phyloP scores from a whole-genome alignment of 2,888 invertebrate genomes.

The Adela reaumurella region DNA sequence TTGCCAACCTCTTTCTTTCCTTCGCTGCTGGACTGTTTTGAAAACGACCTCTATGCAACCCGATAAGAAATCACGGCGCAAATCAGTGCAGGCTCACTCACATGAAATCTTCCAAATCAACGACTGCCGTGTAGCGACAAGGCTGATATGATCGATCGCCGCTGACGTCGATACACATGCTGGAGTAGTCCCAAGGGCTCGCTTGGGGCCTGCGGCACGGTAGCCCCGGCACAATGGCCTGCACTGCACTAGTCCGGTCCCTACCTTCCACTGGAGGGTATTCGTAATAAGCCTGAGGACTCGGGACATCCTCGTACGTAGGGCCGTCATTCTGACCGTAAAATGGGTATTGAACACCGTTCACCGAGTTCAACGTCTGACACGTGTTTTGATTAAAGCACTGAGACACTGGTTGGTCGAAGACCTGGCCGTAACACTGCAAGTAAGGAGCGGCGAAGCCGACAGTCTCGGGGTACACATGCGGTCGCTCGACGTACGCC shows the following conservation, averaged over 20 bases:
- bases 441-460: conserved; percentile 15
- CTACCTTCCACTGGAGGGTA: conserved; percentile 16
- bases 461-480: conserved; percentile 18
- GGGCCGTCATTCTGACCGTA: conserved; percentile 15
- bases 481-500: conserved; percentile 23
- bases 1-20: too few relatives aligned
- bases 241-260: conserved; percentile 12
- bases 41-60: too few relatives aligned
- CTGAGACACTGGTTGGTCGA: conserved; percentile 11
- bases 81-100: conserved; percentile 39
- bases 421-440: conserved; percentile 27
- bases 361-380: neutral
- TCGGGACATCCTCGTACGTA: conserved; percentile 6
- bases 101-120: conserved; percentile 75
- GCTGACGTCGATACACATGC: conserved; percentile 63
- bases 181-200: conserved; percentile 58
- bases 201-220: conserved; percentile 48
- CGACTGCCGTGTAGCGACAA: conserved; percentile 63
- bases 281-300: neutral
- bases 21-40: too few relatives aligned
- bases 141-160: conserved; percentile 50
- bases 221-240: conserved; percentile 21
- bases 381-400: conserved; percentile 14
- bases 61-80: too few relatives aligned
- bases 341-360: neutral